phyloP scores from a whole-genome alignment of 2,797 vertebrate species.

The Spondyliosoma cantharus region DNA sequence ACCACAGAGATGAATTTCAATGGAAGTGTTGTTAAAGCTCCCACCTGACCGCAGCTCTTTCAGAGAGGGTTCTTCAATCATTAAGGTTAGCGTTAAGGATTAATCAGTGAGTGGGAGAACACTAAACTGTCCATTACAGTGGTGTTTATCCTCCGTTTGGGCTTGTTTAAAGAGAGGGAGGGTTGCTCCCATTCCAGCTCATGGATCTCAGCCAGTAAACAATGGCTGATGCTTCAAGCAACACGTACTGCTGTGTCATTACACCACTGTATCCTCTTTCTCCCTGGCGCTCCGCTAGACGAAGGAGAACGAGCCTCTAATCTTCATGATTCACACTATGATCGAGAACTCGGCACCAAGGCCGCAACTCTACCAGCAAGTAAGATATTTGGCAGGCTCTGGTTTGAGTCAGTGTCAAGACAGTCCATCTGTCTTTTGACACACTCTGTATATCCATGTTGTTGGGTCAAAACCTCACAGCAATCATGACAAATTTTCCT shows the following conservation, averaged over 20 bases:
- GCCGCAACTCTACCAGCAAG: constrained; percentile 99
- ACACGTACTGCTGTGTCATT: constrained; percentile 84
- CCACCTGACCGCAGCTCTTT: neutral
- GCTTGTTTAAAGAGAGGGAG: neutral
- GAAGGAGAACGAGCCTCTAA: constrained; percentile 99
- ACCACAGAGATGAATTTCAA: neutral
- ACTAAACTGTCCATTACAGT: neutral
- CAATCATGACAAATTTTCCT: neutral
- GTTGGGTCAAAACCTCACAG: constrained; percentile 22
- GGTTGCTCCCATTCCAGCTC: neutral
- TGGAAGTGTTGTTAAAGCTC: neutral
- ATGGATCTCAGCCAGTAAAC: constrained; percentile 4
- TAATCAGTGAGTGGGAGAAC: neutral
- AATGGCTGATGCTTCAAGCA: constrained; percentile 1
- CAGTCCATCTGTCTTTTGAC: constrained; percentile 3
- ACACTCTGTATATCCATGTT: neutral
- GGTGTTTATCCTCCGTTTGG: neutral
- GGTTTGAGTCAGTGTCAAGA: constrained; percentile 51
- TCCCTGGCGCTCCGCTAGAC: constrained; percentile 88
- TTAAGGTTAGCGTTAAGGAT: neutral
- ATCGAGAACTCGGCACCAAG: constrained; percentile 99
- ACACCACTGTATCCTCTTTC: constrained; percentile 85
- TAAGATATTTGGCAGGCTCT: constrained; percentile 88
- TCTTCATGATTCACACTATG: constrained; percentile 99
- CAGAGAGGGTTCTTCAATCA: neutral